Evolutionary conservation across 2,797 vertebrate genomes (phyloP).

Genomic region (Anomalospiza imberbis): DNA sequence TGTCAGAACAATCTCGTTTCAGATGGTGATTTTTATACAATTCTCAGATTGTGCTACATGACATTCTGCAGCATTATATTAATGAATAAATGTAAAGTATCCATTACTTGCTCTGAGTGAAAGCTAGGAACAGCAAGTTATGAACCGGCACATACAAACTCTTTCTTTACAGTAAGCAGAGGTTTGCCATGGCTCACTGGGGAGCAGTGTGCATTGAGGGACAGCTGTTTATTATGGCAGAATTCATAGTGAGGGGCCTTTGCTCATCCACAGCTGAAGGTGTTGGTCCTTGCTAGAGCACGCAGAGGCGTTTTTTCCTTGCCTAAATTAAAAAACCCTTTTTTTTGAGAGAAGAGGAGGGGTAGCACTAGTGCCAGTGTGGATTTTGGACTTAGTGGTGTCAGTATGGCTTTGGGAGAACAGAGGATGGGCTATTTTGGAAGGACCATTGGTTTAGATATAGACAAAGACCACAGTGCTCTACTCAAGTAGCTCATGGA

Average conservation of each 20-base stretch:
- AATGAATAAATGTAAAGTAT: not conserved
- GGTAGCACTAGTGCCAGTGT: not conserved
- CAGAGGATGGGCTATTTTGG: not conserved
- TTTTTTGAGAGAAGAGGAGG: not conserved
- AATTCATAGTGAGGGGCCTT: not conserved
- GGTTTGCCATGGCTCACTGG: not conserved
- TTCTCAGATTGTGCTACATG: not conserved
- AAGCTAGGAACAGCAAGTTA: not conserved
- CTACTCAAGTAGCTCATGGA: not conserved
- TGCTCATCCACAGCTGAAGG: not conserved
- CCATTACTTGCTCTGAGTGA: not conserved
- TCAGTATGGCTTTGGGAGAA: not conserved
- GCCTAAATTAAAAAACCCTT: not conserved
- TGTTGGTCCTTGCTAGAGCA: not conserved
- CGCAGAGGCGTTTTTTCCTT: not conserved
- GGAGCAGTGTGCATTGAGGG: accelerated
- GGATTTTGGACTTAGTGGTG: not conserved
- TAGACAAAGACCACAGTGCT: not conserved
- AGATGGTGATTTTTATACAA: not conserved
- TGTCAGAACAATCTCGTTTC: not conserved
- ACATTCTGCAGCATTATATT: too few relatives aligned
- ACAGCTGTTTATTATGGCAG: not conserved
- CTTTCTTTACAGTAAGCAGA: not conserved
- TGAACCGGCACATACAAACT: not conserved
- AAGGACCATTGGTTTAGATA: not conserved